Percentiles rank a stretch among this genome's conserved stretches.
phyloP scores from a whole-genome alignment of 2,888 invertebrate species.

The Trichogramma evanescens region DNA sequence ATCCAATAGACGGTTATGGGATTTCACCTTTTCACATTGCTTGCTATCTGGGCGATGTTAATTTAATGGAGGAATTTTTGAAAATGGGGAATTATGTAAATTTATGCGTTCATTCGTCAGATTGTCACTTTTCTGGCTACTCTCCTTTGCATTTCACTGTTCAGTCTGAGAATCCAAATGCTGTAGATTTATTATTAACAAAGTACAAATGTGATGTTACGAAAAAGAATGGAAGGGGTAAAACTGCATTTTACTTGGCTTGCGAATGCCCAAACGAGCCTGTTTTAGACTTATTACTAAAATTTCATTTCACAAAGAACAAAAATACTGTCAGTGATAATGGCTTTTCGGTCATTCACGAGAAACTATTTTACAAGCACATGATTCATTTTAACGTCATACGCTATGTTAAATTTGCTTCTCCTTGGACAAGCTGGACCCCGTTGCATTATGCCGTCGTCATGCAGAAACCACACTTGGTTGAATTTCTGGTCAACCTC shows the following conservation, averaged over 20 bases:
- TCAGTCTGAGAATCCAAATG: neutral
- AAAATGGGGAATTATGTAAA: neutral
- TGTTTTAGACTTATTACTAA: neutral
- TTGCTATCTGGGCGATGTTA: neutral
- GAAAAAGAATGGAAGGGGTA: neutral
- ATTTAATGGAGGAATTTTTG: neutral
- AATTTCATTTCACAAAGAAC: neutral
- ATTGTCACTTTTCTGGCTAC: neutral
- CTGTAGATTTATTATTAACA: neutral
- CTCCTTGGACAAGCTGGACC: neutral
- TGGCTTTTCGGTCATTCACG: neutral
- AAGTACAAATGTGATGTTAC: neutral
- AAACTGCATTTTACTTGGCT: neutral
- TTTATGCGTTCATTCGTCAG: neutral
- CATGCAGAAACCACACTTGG: neutral
- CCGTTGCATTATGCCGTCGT: neutral
- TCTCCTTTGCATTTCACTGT: neutral
- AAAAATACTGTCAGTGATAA: neutral
- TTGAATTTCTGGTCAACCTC: constrained; percentile 1
- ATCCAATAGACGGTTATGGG: neutral
- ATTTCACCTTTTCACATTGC: neutral
- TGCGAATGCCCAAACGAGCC: neutral
- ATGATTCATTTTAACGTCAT: neutral
- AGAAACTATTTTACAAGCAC: neutral
- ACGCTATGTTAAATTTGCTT: neutral